Evolutionary conservation across 2,113 vertebrate genomes (phyloP), one percentile per base, ranked within the genome.

Genomic region (Bagarius yarrelli): DNA sequence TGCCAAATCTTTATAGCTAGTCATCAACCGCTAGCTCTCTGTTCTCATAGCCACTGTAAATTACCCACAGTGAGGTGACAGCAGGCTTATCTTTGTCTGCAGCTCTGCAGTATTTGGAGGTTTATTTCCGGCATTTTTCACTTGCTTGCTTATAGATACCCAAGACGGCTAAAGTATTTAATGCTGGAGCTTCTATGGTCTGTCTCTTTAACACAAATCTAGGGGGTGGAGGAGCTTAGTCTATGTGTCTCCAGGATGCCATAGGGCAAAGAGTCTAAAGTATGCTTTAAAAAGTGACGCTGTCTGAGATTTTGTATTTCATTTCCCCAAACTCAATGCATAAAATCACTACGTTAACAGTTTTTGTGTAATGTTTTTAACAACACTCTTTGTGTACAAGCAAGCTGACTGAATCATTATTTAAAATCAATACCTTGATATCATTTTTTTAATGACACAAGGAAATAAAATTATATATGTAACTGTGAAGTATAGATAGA

Each of bases 71-170:
- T 79, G 84, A 56, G 86, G 25, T 69, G 75, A 74, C 25, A 82
- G 70, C 5, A 74, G 67, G 8, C 86, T 93, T 93, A 93, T 93
- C 93, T 88, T 81, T 84, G 83, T 86, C 84, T 87, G 32, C 93
- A 93, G 93, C 50, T 84, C 69, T 70, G 34, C 70, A 53, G 40
- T 85, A 78, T 90, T 89, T 89, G 87, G 82, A 78, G 60, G 83
- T 88, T 89, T 87, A 87, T 89, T 83, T 67, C 63, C 23, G 18
- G 47, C 32, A 69, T 82, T 85, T 61, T 81, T 87, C 89, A 87
- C 83, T 83, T 86, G 84, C 87, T 76, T 88, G 88, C 72, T 80
- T 85, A 70, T 69, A 84, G 67, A 76, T 56, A 79, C 77, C 59
- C 64, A 21, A 34, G 85, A 84, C 81, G 52, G 61, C 78, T 84